These are phyloP conservation scores for Glossophaga mutica DNA, from an alignment of 2,797 vertebrate genomes.

Conservation along the genomic window DNA sequence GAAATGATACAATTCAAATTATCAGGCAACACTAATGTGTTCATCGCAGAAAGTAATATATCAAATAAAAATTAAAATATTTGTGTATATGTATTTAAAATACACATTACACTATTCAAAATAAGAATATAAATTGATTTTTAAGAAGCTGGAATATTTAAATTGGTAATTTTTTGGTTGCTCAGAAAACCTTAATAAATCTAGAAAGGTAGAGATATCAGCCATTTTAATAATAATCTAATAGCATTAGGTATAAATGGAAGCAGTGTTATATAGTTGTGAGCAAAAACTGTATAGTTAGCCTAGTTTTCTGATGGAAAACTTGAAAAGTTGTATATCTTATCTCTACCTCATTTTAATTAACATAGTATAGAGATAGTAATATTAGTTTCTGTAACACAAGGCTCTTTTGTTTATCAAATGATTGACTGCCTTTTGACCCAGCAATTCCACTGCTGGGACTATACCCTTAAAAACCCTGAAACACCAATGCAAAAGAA, in stretches of 20 bases:
- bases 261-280: not conserved
- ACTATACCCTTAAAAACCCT: too few relatives aligned
- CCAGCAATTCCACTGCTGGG: too few relatives aligned
- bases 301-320: not conserved
- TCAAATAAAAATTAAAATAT: not conserved
- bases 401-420: not conserved
- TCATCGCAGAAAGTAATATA: not conserved
- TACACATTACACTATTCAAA: not conserved
- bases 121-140: not conserved
- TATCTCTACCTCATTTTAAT: not conserved
- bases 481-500: too few relatives aligned
- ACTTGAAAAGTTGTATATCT: not conserved
- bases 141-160: not conserved
- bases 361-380: not conserved
- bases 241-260: not conserved
- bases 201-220: not conserved
- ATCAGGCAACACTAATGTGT: not conserved
- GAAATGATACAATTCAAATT: not conserved
- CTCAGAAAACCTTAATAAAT: not conserved
- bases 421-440: not conserved
- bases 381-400: not conserved
- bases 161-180: not conserved
- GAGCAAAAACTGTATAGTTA: not conserved
- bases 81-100: not conserved
- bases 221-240: not conserved